Percentiles rank a stretch among this genome's conserved stretches.
Evolutionary conservation across 2,888 invertebrate genomes (phyloP).

Genomic region (Eueremaeus valkanovi): DNA sequence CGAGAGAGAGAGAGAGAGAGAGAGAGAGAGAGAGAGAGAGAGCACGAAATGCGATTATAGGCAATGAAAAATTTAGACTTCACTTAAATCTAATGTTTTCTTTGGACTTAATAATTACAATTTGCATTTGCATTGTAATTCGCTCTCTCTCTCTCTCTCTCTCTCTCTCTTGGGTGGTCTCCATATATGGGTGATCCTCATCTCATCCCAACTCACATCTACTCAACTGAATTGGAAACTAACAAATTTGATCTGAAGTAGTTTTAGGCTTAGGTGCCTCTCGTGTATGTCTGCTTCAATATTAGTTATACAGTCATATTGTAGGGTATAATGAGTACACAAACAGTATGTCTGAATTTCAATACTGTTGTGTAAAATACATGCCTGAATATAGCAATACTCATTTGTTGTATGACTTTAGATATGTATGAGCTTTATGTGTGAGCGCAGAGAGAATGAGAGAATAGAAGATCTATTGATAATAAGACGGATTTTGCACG

Average conservation of each 20-base stretch:
- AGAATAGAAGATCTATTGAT: slow-evolving; percentile 23
- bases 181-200: slow-evolving; percentile 32
- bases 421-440: neutral
- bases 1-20: no score
- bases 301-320: neutral
- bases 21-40: neutral
- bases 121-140: slow-evolving; percentile 27
- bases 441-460: neutral
- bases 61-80: slow-evolving; percentile 31
- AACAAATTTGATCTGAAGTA: neutral
- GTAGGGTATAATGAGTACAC: no score
- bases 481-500: slow-evolving; percentile 17
- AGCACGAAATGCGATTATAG: slow-evolving; percentile 32
- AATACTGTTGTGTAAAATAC: no score
- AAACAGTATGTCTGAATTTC: no score
- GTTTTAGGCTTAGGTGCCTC: slow-evolving; percentile 26
- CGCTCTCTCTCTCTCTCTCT: neutral
- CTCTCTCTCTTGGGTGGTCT: slow-evolving; percentile 24
- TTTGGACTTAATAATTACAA: slow-evolving; percentile 21
- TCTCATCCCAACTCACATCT: neutral
- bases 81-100: slow-evolving; percentile 17
- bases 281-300: slow-evolving; percentile 21
- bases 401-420: neutral
- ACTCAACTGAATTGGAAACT: neutral
- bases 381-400: no score